Evolutionary conservation across 2,113 vertebrate species (phyloP).

Genomic region (Callocephalon fimbriatum): DNA sequence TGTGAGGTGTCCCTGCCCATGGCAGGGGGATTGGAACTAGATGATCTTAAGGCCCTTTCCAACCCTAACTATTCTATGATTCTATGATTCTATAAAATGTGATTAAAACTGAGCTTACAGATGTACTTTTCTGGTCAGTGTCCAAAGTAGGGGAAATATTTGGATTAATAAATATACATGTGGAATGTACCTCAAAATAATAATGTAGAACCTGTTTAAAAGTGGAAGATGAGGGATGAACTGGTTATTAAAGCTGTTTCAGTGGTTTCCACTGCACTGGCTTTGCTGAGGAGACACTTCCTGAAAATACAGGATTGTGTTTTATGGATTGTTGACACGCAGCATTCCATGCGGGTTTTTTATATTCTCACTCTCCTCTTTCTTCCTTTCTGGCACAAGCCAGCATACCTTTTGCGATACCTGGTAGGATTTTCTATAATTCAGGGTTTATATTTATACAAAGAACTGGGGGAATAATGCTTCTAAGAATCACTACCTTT

Average conservation of each 20-base stretch:
- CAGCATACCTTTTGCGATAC: background rate
- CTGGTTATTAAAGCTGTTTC: background rate
- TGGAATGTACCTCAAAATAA: background rate
- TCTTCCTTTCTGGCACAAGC: background rate
- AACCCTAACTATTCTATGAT: background rate
- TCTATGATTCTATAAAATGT: background rate
- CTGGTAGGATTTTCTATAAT: background rate
- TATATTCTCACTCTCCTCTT: background rate
- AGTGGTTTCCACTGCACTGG: background rate
- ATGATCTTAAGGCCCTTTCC: background rate
- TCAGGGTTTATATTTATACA: background rate
- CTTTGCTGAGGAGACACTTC: background rate
- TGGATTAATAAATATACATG: background rate
- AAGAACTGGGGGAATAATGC: background rate
- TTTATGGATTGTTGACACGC: background rate
- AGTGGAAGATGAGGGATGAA: background rate
- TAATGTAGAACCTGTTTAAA: background rate
- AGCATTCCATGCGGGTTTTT: background rate
- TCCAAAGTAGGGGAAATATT: background rate
- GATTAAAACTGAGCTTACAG: background rate
- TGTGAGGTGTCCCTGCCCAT: too few relatives aligned
- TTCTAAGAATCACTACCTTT: background rate
- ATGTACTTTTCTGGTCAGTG: background rate
- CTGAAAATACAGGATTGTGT: background rate
- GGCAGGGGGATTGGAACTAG: background rate